Evolutionary conservation across 2,888 invertebrate species (phyloP).

Genomic region (Platerodrilus igneus): DNA sequence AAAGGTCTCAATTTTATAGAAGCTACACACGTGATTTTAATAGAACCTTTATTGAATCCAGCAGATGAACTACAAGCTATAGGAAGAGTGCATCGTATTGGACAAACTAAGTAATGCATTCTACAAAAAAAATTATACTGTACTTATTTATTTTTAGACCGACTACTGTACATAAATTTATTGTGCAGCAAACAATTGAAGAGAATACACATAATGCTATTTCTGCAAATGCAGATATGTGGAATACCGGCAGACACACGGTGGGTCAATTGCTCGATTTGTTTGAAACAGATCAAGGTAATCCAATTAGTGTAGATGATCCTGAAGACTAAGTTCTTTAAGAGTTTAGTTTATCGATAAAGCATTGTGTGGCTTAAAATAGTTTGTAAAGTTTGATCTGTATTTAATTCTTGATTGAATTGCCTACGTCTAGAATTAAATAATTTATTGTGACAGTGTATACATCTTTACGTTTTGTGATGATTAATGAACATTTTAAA

Average conservation of each 20-base stretch:
- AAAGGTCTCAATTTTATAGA: slow-evolving; percentile 76
- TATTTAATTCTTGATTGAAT: no score
- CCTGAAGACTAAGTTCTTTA: no score
- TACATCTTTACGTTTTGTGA: no score
- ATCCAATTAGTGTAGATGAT: no score
- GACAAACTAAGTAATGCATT: slow-evolving; percentile 60
- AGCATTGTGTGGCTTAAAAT: no score
- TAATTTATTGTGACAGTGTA: no score
- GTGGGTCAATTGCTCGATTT: slow-evolving; percentile 45
- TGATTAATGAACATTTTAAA: no score
- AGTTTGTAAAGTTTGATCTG: no score
- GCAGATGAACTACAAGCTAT: slow-evolving; percentile 73
- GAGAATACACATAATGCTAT: slow-evolving; percentile 58
- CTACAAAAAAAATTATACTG: background rate
- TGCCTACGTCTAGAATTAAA: no score
- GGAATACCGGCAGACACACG: slow-evolving; percentile 48
- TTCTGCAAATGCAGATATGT: slow-evolving; percentile 44
- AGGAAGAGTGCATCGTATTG: slow-evolving; percentile 73
- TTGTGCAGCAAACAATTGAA: slow-evolving; percentile 65
- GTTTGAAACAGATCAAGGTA: no score
- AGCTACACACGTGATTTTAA: slow-evolving; percentile 71
- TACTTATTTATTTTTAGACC: slow-evolving; percentile 43
- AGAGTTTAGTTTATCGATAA: no score
- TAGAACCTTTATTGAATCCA: slow-evolving; percentile 69
- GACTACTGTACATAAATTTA: slow-evolving; percentile 67